phyloP scores from a whole-genome alignment of 2,888 invertebrate genomes.

The Sepioteuthis lessoniana region DNA sequence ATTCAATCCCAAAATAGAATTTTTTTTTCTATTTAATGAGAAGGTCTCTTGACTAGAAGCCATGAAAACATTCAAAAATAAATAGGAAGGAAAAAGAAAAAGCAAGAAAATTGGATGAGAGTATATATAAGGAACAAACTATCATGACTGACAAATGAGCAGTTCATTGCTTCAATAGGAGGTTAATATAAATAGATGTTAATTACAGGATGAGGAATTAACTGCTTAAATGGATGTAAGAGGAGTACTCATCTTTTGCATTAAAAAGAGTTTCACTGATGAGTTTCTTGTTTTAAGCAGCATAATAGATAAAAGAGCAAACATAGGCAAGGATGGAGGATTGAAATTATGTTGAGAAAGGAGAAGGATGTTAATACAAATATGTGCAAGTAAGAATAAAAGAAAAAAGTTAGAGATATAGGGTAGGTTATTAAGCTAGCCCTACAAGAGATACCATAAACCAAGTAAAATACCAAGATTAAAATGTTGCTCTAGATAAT shows the following conservation, averaged over 20 bases:
- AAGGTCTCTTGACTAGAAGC: not conserved
- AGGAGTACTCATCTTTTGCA: not conserved
- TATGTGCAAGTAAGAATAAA: not conserved
- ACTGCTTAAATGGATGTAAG: not conserved
- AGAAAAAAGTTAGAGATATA: not conserved
- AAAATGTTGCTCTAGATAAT: not conserved
- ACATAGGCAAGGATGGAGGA: not conserved
- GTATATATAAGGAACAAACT: not conserved
- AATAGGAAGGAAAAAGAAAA: not conserved
- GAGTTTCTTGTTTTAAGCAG: not conserved
- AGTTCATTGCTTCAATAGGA: not conserved
- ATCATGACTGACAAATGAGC: not conserved
- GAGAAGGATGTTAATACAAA: not conserved
- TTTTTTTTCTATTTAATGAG: too few relatives aligned
- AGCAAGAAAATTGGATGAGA: too few relatives aligned
- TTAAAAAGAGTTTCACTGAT: not conserved
- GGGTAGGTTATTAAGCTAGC: not conserved
- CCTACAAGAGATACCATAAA: not conserved
- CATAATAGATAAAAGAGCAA: not conserved
- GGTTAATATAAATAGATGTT: not conserved
- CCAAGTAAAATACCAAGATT: not conserved
- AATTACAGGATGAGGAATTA: not conserved
- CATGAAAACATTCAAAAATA: not conserved
- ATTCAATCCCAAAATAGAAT: not conserved
- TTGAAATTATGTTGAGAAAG: not conserved